Base-by-base conservation (phyloP, 2,888 invertebrate genomes). In the Phorcus lineatus region DNA sequence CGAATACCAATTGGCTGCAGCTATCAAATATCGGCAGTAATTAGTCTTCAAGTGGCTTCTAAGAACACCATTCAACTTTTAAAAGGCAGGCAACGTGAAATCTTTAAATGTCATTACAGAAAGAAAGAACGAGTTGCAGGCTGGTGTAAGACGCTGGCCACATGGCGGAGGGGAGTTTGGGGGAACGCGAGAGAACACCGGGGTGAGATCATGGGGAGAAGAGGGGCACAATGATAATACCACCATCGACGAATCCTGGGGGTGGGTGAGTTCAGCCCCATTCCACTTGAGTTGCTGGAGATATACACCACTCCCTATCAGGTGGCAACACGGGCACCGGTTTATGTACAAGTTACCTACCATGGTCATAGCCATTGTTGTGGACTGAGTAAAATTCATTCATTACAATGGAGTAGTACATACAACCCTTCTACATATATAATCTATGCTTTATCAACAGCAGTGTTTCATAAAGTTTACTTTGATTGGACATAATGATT, bases 31-130 rank as follows among this genome's bases (percentile, higher is more conserved):
- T 52, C 74, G n/a, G 47, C 52, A 22, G 74, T 74, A 74, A 74
- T 74, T 74, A 74, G 74, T 19, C 74, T 74, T 40, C 74, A 74
- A 74, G 74, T 74, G 52, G 53, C 52, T 74, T 74, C 74, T 74
- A 40, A 74, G 52, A 52, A 74, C 52, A 24, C n/a, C 52, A 47
- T 74, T 52, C 24, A 52, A 24, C 52, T 74, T 74, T 74, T 74
- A 52, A 74, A 74, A 74, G 74, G 74, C 47, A 52, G 47, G 47
- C 74, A 74, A 74, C 74, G 40, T 74, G 74, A 74, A 74, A 52
- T 74, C 74, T 74, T 74, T 74, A 74, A 74, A 74, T 74, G 74
- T 74, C 74, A 74, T 74, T 74, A 74, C 47, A 52, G 22, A 52
- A 52, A 52, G 24, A 52, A 22, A 40, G 74, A 47, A 74, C 52